A percentile compares a stretch with the other conserved stretches of the same genome.
These are phyloP conservation scores for Acleris literana DNA, from an alignment of 2,888 invertebrate genomes.

Conservation along the genomic window DNA sequence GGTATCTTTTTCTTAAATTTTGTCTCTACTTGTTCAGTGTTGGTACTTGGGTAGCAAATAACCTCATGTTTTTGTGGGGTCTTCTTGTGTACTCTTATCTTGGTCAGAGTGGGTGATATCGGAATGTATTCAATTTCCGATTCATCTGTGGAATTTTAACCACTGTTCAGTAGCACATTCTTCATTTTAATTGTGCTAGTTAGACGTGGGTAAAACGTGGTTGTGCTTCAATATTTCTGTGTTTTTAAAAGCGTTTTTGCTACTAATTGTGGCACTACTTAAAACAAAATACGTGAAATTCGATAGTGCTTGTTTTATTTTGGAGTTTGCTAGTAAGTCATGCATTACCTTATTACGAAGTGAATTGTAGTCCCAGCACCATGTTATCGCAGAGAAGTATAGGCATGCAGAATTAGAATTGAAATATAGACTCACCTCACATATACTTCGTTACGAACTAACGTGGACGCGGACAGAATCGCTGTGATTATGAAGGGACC, in stretches of 20 bases:
- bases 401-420: conserved; percentile 58
- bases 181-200: conserved; percentile 52
- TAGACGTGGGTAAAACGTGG: conserved; percentile 73
- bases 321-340: conserved; percentile 66
- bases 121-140: conserved; percentile 92
- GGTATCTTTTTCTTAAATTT: conserved; percentile 85
- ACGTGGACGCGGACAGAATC: conserved; percentile 59
- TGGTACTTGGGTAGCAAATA: conserved; percentile 84
- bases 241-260: conserved; percentile 60
- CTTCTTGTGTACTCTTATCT: conserved; percentile 90
- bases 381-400: conserved; percentile 55
- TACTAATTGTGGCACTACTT: conserved; percentile 63
- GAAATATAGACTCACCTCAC: conserved; percentile 70
- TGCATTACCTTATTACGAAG: conserved; percentile 63
- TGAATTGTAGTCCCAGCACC: conserved; percentile 69
- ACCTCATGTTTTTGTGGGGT: conserved; percentile 80
- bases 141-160: conserved; percentile 87
- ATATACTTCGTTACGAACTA: conserved; percentile 62
- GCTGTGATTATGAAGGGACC: conserved; percentile 65
- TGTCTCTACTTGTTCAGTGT: conserved; percentile 60
- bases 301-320: conserved; percentile 72
- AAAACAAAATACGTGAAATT: conserved; percentile 48
- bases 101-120: conserved; percentile 90
- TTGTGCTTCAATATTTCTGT: conserved; percentile 66
- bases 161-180: conserved; percentile 55